Evolutionary conservation across 2,113 vertebrate species (phyloP).

Genomic region (Poeciliopsis retropinna): DNA sequence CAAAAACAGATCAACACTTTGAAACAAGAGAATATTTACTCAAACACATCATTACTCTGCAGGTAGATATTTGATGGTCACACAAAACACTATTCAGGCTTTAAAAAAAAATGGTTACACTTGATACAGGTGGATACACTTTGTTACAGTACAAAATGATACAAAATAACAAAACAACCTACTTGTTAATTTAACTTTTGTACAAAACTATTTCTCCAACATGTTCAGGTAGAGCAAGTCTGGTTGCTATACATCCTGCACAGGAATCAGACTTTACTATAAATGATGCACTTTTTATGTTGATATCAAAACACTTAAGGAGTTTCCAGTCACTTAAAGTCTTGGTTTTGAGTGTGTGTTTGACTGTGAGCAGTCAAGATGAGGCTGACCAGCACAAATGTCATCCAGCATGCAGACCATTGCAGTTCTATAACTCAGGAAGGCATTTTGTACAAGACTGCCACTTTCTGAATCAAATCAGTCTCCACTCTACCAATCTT

Average conservation of each 20-base stretch:
- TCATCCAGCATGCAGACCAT: constrained; percentile 35
- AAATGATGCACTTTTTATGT: constrained; percentile 6
- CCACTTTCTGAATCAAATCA: constrained; percentile 19
- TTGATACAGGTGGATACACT: constrained; percentile 56
- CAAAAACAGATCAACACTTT: constrained; percentile 58
- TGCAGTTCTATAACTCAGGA: background rate
- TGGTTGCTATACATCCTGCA: constrained; percentile 9
- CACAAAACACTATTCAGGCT: constrained; percentile 54
- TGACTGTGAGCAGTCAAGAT: constrained; percentile 36
- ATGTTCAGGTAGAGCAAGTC: constrained; percentile 4
- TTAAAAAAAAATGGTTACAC: constrained; percentile 46
- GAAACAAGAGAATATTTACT: constrained; percentile 43
- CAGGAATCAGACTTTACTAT: constrained; percentile 24
- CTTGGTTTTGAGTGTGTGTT: background rate
- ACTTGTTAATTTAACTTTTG: constrained; percentile 52
- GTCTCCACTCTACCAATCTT: background rate
- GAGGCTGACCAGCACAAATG: constrained; percentile 15
- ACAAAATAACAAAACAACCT: constrained; percentile 35
- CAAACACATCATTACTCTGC: constrained; percentile 38
- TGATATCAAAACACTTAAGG: constrained; percentile 28
- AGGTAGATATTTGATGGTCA: constrained; percentile 50
- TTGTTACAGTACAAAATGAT: constrained; percentile 69
- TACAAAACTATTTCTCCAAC: constrained; percentile 59
- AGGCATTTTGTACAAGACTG: constrained; percentile 5
- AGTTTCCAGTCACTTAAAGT: constrained; percentile 43